Evolutionary conservation across 2,113 vertebrate genomes (phyloP).

Genomic region (Dinomys branickii): DNA sequence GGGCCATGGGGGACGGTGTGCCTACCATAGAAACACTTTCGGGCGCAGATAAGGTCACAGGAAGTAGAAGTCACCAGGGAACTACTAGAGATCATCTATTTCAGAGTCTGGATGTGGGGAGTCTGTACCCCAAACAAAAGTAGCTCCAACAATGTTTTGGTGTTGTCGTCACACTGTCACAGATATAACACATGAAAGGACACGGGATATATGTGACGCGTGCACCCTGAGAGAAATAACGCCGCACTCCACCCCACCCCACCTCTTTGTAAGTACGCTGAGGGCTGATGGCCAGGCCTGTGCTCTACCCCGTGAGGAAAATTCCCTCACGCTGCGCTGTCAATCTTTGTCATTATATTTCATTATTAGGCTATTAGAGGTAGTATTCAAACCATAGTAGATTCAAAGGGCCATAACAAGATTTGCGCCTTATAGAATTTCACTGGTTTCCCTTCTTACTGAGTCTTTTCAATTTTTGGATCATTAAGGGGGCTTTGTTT

Average conservation of each 20-base stretch:
- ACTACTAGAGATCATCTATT: neutral
- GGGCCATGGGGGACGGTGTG: neutral
- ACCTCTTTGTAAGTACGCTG: neutral
- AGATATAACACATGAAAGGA: neutral
- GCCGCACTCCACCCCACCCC: rapidly evolving
- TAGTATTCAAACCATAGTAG: neutral
- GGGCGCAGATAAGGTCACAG: neutral
- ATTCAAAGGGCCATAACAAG: neutral
- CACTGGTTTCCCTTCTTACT: neutral
- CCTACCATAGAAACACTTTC: neutral
- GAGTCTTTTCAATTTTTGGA: neutral
- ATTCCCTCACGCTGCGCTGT: neutral
- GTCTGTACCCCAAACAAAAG: neutral
- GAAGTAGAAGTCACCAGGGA: neutral
- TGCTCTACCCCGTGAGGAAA: neutral
- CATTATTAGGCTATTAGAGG: neutral
- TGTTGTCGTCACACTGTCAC: neutral
- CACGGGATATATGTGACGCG: rapidly evolving
- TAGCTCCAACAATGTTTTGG: neutral
- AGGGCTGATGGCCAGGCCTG: neutral
- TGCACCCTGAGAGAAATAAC: neutral
- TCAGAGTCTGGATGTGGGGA: neutral
- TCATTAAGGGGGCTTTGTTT: neutral
- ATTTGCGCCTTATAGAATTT: neutral
- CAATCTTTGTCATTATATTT: neutral